phyloP scores from a whole-genome alignment of 92 coral and sea anemone genomes.

The Heteractis magnifica region DNA sequence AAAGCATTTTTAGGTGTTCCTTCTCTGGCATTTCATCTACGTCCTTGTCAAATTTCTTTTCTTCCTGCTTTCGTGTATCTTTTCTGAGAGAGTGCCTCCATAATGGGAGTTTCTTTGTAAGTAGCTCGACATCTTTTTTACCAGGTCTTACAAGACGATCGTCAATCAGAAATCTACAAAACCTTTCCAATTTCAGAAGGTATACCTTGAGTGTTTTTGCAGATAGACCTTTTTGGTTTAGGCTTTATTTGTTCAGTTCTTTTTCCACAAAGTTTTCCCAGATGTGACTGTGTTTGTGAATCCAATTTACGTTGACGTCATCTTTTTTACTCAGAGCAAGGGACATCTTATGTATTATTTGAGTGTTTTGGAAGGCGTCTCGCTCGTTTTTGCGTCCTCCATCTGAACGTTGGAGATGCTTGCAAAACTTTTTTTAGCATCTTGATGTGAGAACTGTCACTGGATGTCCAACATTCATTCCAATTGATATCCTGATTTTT shows the following conservation, averaged over 20 bases:
- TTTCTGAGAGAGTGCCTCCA: neutral
- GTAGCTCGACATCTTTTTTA: neutral
- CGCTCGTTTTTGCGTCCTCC: neutral
- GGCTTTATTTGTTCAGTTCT: neutral
- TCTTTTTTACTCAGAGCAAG: neutral
- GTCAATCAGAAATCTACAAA: no score
- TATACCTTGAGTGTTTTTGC: neutral
- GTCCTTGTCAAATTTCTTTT: neutral
- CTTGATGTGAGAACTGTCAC: neutral
- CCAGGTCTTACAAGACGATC: constrained; percentile 5
- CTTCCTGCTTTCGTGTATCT: neutral
- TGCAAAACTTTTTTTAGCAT: constrained; percentile 1
- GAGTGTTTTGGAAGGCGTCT: neutral
- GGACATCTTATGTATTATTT: neutral
- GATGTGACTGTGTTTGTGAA: neutral
- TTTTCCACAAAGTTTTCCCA: constrained; percentile 9
- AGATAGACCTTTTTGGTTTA: neutral
- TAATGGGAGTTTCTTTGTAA: neutral
- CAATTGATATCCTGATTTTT: neutral
- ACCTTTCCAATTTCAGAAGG: neutral
- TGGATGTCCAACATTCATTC: neutral
- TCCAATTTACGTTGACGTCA: neutral
- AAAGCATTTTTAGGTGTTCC: neutral
- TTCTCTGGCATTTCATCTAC: neutral
- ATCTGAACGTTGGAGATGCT: constrained; percentile 7